phyloP scores from a whole-genome alignment of 1,140 invertebrate species.

The Magallana angulata region DNA sequence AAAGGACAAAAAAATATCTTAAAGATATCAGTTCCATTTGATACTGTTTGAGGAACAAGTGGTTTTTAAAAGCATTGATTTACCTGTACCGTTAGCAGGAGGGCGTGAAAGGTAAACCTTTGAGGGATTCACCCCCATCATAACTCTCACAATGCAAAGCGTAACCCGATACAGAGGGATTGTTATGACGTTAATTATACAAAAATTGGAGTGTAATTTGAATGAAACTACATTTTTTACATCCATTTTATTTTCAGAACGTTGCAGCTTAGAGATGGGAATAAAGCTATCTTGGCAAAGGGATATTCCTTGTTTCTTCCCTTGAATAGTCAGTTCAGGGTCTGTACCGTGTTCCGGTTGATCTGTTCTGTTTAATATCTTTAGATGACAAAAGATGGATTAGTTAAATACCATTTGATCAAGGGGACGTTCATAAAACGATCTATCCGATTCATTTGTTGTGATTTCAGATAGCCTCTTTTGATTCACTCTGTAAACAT shows the following conservation, averaged over 20 bases:
- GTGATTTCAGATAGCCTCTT: not conserved
- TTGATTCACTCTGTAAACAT: not conserved
- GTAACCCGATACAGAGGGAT: slow-evolving; percentile 2
- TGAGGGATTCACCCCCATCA: not conserved
- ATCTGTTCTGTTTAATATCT: not conserved
- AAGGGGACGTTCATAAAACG: not conserved
- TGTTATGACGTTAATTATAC: slow-evolving; percentile 9
- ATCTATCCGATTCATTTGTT: not conserved
- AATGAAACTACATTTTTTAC: not conserved
- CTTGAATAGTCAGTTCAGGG: not conserved
- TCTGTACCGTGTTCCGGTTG: not conserved
- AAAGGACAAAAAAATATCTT: not conserved
- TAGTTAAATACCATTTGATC: not conserved
- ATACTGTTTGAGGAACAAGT: slow-evolving; percentile 21
- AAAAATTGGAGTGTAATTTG: not conserved
- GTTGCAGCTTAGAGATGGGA: not conserved
- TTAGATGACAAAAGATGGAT: not conserved
- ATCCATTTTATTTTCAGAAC: not conserved
- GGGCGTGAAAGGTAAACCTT: slow-evolving; percentile 18
- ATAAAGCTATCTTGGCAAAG: not conserved
- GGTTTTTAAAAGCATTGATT: slow-evolving; percentile 20
- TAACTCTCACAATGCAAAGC: not conserved
- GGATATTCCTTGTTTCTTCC: not conserved
- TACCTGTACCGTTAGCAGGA: not conserved
- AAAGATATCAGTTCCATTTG: not conserved